Conservation (phyloP, 1,140 invertebrate species). For the Drosophila carrolli region DNA sequence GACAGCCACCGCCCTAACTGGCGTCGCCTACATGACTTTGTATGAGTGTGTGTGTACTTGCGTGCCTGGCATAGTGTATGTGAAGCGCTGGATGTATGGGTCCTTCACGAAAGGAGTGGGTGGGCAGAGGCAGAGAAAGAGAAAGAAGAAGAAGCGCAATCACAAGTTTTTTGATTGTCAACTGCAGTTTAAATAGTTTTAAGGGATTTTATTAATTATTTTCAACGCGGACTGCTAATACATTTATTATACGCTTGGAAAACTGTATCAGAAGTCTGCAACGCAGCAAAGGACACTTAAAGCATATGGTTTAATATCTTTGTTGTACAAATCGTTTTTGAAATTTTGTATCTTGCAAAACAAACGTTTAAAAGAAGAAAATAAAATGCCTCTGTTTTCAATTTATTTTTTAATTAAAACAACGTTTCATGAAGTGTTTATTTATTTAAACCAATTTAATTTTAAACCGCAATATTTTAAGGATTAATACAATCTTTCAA, state of each 20-base stretch:
- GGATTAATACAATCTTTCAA: not conserved
- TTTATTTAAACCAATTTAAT: not conserved
- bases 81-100: slow-evolving; percentile 18
- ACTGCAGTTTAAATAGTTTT: slow-evolving; percentile 14
- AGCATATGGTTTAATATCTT: too few species aligned
- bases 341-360: not conserved
- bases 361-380: too few species aligned
- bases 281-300: too few species aligned
- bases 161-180: slow-evolving; percentile 20
- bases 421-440: not conserved
- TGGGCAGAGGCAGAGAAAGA: slow-evolving; percentile 7
- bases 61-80: slow-evolving; percentile 10
- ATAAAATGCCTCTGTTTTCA: too few species aligned
- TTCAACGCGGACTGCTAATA: not conserved
- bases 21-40: slow-evolving; percentile 66
- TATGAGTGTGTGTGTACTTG: slow-evolving; percentile 48
- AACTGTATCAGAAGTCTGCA: not conserved
- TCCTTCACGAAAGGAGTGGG: slow-evolving; percentile 44
- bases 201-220: slow-evolving; percentile 6
- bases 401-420: too few species aligned
- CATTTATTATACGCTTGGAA: not conserved
- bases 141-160: slow-evolving; percentile 8
- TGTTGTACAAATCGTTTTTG: not conserved
- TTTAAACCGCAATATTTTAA: not conserved
- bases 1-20: slow-evolving; percentile 78